Percentiles rank a stretch among this genome's conserved stretches.
These are phyloP conservation scores for Dastarcus helophoroides DNA, from an alignment of 2,888 invertebrate species.

Conservation along the genomic window DNA sequence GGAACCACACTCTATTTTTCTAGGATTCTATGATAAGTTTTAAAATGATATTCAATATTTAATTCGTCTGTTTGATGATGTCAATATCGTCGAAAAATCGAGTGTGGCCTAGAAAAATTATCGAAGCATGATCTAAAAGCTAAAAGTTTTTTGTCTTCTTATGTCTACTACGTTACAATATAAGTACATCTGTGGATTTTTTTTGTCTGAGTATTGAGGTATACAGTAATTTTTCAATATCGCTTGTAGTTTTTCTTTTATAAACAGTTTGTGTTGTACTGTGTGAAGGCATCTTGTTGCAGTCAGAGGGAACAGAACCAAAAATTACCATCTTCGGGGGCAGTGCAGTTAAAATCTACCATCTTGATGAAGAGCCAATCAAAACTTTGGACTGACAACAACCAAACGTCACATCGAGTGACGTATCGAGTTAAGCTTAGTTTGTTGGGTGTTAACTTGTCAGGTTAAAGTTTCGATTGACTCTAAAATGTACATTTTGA, in stretches of 20 bases:
- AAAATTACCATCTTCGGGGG: constrained; percentile 20
- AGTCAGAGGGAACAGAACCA: constrained; percentile 25
- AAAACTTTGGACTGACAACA: too few relatives aligned
- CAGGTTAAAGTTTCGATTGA: constrained; percentile 12
- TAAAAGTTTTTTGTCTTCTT: constrained; percentile 31
- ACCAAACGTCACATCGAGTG: constrained; percentile 16
- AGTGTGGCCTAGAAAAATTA: constrained; percentile 18
- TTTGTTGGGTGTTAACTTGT: constrained; percentile 16
- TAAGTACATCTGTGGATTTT: constrained; percentile 40
- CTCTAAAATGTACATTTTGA: constrained; percentile 21
- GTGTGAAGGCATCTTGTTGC: constrained; percentile 40
- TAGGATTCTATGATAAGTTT: too few relatives aligned
- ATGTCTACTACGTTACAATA: constrained; percentile 38
- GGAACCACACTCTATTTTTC: too few relatives aligned
- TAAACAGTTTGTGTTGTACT: constrained; percentile 38
- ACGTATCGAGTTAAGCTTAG: constrained; percentile 6
- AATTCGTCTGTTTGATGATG: constrained; percentile 1
- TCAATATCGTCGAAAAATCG: constrained; percentile 17
- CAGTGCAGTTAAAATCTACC: constrained; percentile 27
- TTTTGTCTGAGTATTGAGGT: constrained; percentile 37
- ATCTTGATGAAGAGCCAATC: too few relatives aligned
- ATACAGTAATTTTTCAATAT: constrained; percentile 29
- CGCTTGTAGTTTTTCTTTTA: constrained; percentile 31
- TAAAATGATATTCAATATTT: too few relatives aligned
- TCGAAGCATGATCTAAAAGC: constrained; percentile 28